phyloP scores from a whole-genome alignment of 2,797 vertebrate genomes.

The Chromobotia macracanthus region DNA sequence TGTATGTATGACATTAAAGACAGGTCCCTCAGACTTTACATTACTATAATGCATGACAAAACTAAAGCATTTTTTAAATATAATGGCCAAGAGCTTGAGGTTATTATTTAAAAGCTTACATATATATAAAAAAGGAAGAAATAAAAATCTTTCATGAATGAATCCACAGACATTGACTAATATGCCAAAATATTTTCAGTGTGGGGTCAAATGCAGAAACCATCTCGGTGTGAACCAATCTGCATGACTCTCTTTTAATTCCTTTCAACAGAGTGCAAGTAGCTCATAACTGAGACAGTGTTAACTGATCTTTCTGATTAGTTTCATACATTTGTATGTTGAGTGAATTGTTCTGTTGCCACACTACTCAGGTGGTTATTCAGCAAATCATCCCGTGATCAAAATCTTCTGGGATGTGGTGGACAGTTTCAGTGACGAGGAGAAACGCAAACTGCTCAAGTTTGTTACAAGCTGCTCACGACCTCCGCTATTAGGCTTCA shows the following conservation, averaged over 20 bases:
- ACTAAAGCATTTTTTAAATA: background rate
- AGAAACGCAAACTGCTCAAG: constrained; percentile 94
- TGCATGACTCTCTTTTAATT: background rate
- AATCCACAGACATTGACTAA: background rate
- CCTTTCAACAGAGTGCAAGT: background rate
- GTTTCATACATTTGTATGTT: background rate
- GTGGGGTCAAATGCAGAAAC: background rate
- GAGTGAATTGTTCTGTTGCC: background rate
- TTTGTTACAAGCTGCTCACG: constrained; percentile 98
- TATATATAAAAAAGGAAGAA: background rate
- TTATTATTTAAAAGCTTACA: background rate
- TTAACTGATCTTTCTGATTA: background rate
- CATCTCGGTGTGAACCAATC: background rate
- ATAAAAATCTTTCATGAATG: background rate
- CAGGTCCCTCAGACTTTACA: too few species aligned
- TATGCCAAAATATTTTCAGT: background rate
- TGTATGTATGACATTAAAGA: too few species aligned
- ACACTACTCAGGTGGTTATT: constrained; percentile 85
- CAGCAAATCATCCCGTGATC: constrained; percentile 94
- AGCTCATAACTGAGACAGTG: background rate
- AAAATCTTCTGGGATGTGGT: constrained; percentile 96
- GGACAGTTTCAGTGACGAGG: constrained; percentile 93
- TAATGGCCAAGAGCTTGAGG: background rate
- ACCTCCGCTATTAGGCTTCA: constrained; percentile 95
- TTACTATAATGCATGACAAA: background rate